A percentile compares a stretch with the other conserved stretches of the same genome.
These are phyloP conservation scores for Colletes latitarsis DNA, from an alignment of 1,140 invertebrate genomes.

Conservation along the genomic window DNA sequence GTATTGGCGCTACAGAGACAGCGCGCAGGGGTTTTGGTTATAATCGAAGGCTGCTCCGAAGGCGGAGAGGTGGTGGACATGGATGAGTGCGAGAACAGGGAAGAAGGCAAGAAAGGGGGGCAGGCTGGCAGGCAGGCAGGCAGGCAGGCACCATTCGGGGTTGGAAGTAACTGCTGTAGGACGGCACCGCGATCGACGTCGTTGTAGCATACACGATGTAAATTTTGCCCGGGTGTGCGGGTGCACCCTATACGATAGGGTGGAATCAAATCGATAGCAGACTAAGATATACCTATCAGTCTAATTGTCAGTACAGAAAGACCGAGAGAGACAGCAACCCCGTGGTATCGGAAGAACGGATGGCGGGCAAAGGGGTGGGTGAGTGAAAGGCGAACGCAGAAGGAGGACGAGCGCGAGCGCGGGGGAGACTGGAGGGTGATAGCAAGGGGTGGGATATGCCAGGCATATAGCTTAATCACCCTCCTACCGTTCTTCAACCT, in stretches of 20 bases:
- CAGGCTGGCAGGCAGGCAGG: slow-evolving; percentile 42
- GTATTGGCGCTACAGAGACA: slow-evolving; percentile 71
- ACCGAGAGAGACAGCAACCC: slow-evolving; percentile 73
- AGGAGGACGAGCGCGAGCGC: slow-evolving; percentile 60
- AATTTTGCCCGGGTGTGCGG: slow-evolving; percentile 76
- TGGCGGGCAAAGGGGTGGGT: slow-evolving; percentile 57
- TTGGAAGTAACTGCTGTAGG: slow-evolving; percentile 61
- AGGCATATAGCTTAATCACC: slow-evolving; percentile 81
- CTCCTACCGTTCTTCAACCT: slow-evolving; percentile 78
- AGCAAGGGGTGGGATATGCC: slow-evolving; percentile 75
- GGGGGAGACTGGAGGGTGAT: slow-evolving; percentile 68
- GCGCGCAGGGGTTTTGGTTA: slow-evolving; percentile 72
- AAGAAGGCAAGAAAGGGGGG: slow-evolving; percentile 63
- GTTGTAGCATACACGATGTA: slow-evolving; percentile 79
- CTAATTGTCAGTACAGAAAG: slow-evolving; percentile 81
- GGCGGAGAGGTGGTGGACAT: slow-evolving; percentile 67
- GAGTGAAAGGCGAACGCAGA: slow-evolving; percentile 65
- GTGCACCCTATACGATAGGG: slow-evolving; percentile 77
- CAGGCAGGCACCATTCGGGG: slow-evolving; percentile 39
- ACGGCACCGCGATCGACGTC: slow-evolving; percentile 73
- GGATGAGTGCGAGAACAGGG: slow-evolving; percentile 61
- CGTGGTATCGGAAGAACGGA: slow-evolving; percentile 70
- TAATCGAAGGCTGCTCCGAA: slow-evolving; percentile 75
- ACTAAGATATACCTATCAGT: slow-evolving; percentile 82
- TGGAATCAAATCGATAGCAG: slow-evolving; percentile 81